phyloP scores from a whole-genome alignment of 2,888 invertebrate species.

The Eupithecia vulgata region DNA sequence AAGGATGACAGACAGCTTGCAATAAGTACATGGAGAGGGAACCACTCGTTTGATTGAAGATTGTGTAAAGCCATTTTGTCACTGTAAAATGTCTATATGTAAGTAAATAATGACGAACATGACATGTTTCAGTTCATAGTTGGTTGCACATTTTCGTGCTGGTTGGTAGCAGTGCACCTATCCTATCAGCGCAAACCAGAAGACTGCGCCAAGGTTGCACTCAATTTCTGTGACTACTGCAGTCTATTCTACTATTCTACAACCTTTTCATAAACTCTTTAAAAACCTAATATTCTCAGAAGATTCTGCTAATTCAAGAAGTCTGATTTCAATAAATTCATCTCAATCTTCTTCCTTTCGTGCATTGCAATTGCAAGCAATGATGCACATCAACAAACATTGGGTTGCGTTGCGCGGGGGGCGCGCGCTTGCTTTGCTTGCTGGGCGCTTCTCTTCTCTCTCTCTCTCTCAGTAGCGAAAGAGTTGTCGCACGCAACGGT shows the following conservation, averaged over 20 bases:
- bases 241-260: too few species aligned
- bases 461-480: slow-evolving; percentile 20
- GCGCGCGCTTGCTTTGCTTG: not conserved
- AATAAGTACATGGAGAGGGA: too few species aligned
- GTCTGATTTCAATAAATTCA: not conserved
- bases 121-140: too few species aligned
- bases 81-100: too few species aligned
- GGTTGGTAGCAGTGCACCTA: too few species aligned
- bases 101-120: too few species aligned
- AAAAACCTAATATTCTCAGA: not conserved
- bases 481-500: not conserved
- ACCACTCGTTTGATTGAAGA: too few species aligned
- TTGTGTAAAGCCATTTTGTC: too few species aligned
- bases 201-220: not conserved
- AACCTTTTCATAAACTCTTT: not conserved
- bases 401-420: not conserved
- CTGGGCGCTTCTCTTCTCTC: too few species aligned
- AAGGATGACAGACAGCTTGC: too few species aligned
- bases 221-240: not conserved
- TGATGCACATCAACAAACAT: not conserved
- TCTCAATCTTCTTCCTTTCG: not conserved
- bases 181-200: not conserved
- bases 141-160: too few species aligned
- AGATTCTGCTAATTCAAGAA: not conserved
- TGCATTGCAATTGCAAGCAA: not conserved